phyloP scores from a whole-genome alignment of 1,140 invertebrate species.

The Trichonephila clavipes region DNA sequence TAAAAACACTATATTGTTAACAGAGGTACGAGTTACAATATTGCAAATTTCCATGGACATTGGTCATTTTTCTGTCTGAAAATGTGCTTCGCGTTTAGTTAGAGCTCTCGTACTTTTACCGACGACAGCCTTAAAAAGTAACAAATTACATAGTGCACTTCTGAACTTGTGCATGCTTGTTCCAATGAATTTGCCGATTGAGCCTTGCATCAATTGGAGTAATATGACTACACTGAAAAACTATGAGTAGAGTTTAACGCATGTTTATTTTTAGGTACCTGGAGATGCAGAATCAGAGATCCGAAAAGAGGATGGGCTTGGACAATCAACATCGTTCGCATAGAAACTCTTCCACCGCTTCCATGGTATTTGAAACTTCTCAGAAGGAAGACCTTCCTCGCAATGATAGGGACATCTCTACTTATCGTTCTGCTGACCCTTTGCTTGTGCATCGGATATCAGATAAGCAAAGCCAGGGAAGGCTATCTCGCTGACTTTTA shows the following conservation, averaged over 20 bases:
- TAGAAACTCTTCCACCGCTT: constrained; percentile 23
- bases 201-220: not conserved
- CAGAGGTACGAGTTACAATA: too few relatives aligned
- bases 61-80: too few relatives aligned
- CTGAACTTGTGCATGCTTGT: too few relatives aligned
- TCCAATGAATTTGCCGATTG: not conserved
- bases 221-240: not conserved
- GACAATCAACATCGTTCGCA: not conserved
- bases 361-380: not conserved
- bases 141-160: too few relatives aligned
- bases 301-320: not conserved
- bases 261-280: constrained; percentile 16
- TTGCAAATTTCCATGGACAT: too few relatives aligned
- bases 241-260: too few relatives aligned
- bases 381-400: not conserved
- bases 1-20: too few relatives aligned
- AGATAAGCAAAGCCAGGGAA: constrained; percentile 14
- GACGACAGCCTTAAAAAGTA: too few relatives aligned
- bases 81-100: too few relatives aligned
- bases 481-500: constrained; percentile 11
- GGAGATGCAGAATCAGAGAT: constrained; percentile 19
- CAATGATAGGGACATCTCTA: not conserved
- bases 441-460: not conserved
- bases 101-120: too few relatives aligned
- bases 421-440: not conserved